Conservation (phyloP, 1,140 invertebrate genomes). For the Ylistrum balloti region DNA sequence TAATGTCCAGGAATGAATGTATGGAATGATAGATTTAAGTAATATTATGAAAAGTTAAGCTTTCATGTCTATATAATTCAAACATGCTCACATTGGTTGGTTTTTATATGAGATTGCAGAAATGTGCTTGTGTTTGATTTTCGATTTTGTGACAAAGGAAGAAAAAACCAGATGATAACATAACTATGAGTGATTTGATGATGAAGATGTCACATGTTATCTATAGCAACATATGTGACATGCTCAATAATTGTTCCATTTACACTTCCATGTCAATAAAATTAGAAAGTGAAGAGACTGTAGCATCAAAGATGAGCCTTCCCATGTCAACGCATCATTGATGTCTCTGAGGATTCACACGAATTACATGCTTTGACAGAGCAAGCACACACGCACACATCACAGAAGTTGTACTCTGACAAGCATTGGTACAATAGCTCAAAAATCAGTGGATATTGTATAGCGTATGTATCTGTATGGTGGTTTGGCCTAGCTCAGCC, state of each 20-base stretch:
- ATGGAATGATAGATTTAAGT: neutral
- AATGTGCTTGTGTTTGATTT: neutral
- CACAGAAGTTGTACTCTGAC: slow-evolving; percentile 29
- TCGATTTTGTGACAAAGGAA: neutral
- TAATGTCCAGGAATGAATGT: neutral
- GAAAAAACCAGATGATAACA: neutral
- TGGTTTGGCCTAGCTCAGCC: neutral
- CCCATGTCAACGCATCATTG: neutral
- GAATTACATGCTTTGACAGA: neutral
- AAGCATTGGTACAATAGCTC: slow-evolving; percentile 28
- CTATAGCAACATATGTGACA: slow-evolving; percentile 22
- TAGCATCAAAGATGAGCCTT: neutral
- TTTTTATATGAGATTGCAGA: too few relatives aligned
- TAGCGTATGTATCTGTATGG: slow-evolving; percentile 2
- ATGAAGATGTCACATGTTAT: slow-evolving; percentile 1
- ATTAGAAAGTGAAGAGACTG: neutral
- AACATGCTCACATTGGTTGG: too few relatives aligned
- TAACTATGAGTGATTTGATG: neutral
- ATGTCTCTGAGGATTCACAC: neutral
- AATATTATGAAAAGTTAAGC: too few relatives aligned
- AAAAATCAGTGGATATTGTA: neutral
- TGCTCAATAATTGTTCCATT: neutral
- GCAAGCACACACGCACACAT: neutral
- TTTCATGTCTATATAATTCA: too few relatives aligned
- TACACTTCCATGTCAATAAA: neutral